Evolutionary conservation across 2,797 vertebrate genomes (phyloP).

Genomic region (Sebastiscus tertius): DNA sequence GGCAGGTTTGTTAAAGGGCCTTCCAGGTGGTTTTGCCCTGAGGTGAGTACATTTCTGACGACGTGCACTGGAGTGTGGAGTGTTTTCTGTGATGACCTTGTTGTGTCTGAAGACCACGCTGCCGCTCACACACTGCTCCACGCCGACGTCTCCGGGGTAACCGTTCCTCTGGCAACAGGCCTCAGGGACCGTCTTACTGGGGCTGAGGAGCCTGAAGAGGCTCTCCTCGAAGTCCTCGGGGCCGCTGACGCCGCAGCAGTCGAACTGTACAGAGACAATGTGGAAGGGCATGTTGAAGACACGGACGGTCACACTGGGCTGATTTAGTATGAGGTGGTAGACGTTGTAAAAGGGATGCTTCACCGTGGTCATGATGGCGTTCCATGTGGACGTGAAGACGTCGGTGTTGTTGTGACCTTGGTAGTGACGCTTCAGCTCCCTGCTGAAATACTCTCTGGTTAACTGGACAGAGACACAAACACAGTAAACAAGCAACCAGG

Average conservation of each 20-base stretch:
- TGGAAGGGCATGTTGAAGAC: neutral
- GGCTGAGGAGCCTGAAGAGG: conserved; percentile 79
- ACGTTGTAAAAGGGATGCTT: neutral
- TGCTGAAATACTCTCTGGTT: conserved; percentile 92
- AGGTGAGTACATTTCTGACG: neutral
- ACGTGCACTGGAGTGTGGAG: neutral
- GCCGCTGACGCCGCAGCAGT: conserved; percentile 92
- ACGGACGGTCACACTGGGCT: too few relatives aligned
- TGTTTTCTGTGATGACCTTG: conserved; percentile 80
- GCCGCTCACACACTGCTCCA: conserved; percentile 86
- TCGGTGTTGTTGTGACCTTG: conserved; percentile 88
- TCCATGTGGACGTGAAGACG: conserved; percentile 92
- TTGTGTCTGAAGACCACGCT: conserved; percentile 83
- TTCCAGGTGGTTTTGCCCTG: too few relatives aligned
- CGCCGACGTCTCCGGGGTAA: conserved; percentile 76
- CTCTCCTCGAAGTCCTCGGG: conserved; percentile 90
- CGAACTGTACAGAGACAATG: conserved; percentile 80
- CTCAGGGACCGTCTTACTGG: conserved; percentile 79
- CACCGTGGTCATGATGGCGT: conserved; percentile 93
- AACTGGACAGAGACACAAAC: conserved; percentile 76
- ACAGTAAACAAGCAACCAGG: neutral
- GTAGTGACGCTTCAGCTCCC: conserved; percentile 91
- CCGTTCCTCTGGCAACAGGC: conserved; percentile 88
- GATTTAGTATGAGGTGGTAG: neutral
- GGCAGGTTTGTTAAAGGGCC: too few relatives aligned